These are phyloP conservation scores for Megaceryle alcyon DNA, from an alignment of 2,797 vertebrate genomes.

Conservation along the genomic window DNA sequence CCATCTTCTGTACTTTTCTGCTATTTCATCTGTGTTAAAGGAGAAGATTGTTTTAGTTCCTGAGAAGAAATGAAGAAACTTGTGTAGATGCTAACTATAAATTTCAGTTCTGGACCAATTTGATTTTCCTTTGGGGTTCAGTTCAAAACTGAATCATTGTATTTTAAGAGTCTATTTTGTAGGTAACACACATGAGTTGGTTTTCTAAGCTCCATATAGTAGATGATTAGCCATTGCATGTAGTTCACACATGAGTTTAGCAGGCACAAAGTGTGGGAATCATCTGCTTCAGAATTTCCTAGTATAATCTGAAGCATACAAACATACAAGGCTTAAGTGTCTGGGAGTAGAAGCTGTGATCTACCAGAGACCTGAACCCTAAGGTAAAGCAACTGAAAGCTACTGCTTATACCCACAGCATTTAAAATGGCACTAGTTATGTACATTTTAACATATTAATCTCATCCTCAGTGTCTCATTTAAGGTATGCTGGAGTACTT, in stretches of 20 bases:
- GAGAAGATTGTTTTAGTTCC: neutral
- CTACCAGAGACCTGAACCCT: neutral
- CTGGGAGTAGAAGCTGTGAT: neutral
- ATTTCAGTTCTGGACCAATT: neutral
- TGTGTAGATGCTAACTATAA: neutral
- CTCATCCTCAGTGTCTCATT: neutral
- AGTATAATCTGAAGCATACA: neutral
- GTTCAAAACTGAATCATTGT: neutral
- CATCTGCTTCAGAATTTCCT: neutral
- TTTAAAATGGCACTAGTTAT: neutral
- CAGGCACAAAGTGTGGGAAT: neutral
- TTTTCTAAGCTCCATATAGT: neutral
- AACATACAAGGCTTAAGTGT: neutral
- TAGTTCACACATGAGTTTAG: neutral
- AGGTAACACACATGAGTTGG: fast-evolving
- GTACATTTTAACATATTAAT: neutral
- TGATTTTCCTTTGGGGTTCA: neutral
- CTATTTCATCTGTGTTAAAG: neutral
- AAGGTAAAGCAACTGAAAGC: neutral
- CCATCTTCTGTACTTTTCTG: neutral
- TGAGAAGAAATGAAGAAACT: fast-evolving
- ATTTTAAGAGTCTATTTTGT: neutral
- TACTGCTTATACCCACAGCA: neutral
- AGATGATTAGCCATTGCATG: neutral
- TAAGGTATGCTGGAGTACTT: neutral